These are phyloP conservation scores for Bufo bufo DNA, from an alignment of 2,113 vertebrate species.

Conservation along the genomic window DNA sequence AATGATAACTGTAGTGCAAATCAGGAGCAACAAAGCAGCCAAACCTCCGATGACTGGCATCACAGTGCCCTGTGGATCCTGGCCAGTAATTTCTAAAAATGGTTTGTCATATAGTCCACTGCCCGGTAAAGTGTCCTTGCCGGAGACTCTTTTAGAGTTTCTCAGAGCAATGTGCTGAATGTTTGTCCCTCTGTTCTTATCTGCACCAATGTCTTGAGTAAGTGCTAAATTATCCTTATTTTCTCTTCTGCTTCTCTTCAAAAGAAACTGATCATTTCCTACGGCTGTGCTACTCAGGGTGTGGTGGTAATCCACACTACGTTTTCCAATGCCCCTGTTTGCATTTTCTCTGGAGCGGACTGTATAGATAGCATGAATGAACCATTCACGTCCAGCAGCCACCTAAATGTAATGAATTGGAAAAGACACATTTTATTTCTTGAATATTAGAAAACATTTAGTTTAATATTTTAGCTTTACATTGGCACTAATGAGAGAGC, in stretches of 20 bases:
- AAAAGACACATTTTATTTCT: background rate
- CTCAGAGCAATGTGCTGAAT: conserved; percentile 72
- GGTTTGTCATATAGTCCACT: conserved; percentile 64
- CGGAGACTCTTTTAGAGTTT: conserved; percentile 64
- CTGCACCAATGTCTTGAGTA: conserved; percentile 63
- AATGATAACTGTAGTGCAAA: conserved; percentile 63
- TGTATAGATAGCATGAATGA: conserved; percentile 73
- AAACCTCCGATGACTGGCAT: conserved; percentile 68
- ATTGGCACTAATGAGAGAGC: background rate
- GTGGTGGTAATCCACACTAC: conserved; percentile 71
- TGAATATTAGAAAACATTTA: background rate
- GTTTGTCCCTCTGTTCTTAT: conserved; percentile 75
- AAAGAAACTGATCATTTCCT: background rate
- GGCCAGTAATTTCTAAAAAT: conserved; percentile 66
- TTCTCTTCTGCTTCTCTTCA: conserved; percentile 63
- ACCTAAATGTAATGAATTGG: conserved; percentile 64
- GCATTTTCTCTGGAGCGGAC: conserved; percentile 70
- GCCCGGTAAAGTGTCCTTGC: conserved; percentile 66
- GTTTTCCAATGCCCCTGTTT: conserved; percentile 70
- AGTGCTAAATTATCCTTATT: background rate
- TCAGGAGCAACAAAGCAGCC: conserved; percentile 71
- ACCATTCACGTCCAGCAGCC: conserved; percentile 74
- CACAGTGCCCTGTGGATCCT: conserved; percentile 60
- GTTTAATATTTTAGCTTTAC: background rate
- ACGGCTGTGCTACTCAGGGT: conserved; percentile 53